phyloP scores from a whole-genome alignment of 2,113 vertebrate species.

The Pelobates fuscus region DNA sequence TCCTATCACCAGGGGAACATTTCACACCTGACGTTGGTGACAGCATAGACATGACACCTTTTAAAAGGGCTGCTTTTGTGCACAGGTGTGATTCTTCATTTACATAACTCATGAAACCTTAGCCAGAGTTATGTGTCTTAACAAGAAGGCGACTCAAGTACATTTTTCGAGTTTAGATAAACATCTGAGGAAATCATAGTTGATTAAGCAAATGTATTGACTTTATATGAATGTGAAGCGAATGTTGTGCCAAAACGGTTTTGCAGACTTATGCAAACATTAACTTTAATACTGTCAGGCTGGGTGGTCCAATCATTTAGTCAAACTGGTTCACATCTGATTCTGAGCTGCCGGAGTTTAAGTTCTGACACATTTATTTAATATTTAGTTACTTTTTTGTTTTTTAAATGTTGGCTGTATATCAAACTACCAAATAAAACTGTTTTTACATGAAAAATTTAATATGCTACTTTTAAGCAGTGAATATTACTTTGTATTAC shows the following conservation, averaged over 20 bases:
- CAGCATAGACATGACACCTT: constrained; percentile 5
- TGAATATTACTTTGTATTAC: not conserved
- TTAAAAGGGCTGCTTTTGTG: constrained; percentile 30
- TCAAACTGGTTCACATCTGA: constrained; percentile 17
- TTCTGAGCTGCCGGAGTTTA: constrained; percentile 22
- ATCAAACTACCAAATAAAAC: constrained; percentile 8
- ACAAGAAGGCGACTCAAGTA: constrained; percentile 21
- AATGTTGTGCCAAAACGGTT: constrained; percentile 33
- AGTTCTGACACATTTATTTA: constrained; percentile 35
- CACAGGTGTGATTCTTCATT: constrained; percentile 17
- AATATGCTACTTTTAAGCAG: not conserved
- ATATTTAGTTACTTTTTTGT: constrained; percentile 36
- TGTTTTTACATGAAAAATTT: not conserved
- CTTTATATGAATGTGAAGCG: constrained; percentile 20
- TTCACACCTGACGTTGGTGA: constrained; percentile 45
- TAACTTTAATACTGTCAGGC: constrained; percentile 23
- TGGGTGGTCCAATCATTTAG: constrained; percentile 29
- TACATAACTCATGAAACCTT: constrained; percentile 32
- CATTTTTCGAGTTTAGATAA: constrained; percentile 24
- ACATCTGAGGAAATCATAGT: constrained; percentile 36
- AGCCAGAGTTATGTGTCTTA: constrained; percentile 34
- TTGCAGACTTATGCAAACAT: constrained; percentile 31
- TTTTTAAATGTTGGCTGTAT: not conserved
- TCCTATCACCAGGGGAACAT: constrained; percentile 14
- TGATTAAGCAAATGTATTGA: constrained; percentile 41